These are phyloP conservation scores for Sciurus vulgaris DNA, from an alignment of 2,797 vertebrate species.

Conservation along the genomic window DNA sequence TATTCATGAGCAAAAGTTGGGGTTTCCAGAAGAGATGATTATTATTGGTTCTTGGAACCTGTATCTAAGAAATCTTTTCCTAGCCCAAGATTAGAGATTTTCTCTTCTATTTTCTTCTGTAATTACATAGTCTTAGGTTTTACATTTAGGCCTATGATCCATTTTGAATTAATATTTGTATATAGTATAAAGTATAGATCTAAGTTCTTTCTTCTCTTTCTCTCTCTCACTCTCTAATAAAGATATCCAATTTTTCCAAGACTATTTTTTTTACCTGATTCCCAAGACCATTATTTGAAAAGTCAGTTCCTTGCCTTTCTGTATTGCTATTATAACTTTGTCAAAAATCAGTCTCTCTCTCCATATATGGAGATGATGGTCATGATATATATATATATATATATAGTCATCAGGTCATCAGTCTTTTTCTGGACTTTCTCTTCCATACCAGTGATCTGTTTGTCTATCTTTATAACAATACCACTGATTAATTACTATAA, in stretches of 20 bases:
- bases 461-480: neutral
- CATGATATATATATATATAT: too few relatives aligned
- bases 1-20: neutral
- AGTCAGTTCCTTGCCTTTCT: neutral
- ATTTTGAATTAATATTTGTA: conserved; percentile 7
- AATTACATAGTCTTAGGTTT: neutral
- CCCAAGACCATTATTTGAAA: neutral
- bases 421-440: neutral
- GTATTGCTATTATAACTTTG: neutral
- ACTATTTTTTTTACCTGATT: neutral
- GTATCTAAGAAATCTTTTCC: neutral
- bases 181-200: neutral
- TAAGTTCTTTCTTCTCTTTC: neutral
- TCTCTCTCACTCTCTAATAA: neutral
- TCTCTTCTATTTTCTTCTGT: conserved; percentile 23
- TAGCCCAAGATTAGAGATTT: neutral
- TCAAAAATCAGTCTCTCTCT: neutral
- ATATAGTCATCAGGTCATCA: neutral
- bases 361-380: too few relatives aligned
- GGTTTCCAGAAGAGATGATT: neutral
- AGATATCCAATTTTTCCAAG: neutral
- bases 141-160: neutral
- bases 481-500: neutral
- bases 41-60: neutral
- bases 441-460: neutral